phyloP scores from a whole-genome alignment of 2,113 vertebrate genomes.

The Ictalurus furcatus region DNA sequence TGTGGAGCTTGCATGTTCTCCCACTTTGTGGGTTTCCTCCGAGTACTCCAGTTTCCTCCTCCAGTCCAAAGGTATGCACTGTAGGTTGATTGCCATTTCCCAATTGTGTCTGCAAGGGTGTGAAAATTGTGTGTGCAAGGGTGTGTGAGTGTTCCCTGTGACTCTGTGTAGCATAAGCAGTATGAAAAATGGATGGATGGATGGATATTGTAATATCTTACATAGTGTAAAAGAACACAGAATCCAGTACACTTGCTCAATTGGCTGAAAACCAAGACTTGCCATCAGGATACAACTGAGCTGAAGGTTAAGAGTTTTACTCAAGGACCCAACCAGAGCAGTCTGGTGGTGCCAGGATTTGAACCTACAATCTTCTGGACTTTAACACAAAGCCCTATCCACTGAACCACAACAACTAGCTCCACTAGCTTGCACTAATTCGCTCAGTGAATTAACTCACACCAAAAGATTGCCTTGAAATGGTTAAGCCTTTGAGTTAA shows the following conservation, averaged over 20 bases:
- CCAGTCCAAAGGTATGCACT: too few relatives aligned
- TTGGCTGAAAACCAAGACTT: not conserved
- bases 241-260: not conserved
- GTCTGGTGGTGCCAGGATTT: not conserved
- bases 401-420: not conserved
- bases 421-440: not conserved
- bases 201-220: not conserved
- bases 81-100: too few relatives aligned
- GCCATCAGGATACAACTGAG: not conserved
- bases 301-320: not conserved
- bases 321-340: not conserved
- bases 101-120: too few relatives aligned
- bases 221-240: not conserved
- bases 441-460: not conserved
- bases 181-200: too few relatives aligned
- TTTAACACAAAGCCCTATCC: not conserved
- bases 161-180: too few relatives aligned
- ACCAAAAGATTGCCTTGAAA: not conserved
- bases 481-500: not conserved
- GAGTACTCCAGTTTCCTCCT: too few relatives aligned
- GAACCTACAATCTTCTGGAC: not conserved
- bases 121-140: too few relatives aligned
- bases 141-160: too few relatives aligned
- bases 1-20: too few relatives aligned
- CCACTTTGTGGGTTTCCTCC: too few relatives aligned